Evolutionary conservation across 1,140 invertebrate genomes (phyloP), one percentile per base, ranked within the genome.

Genomic region (Metaphire vulgaris): DNA sequence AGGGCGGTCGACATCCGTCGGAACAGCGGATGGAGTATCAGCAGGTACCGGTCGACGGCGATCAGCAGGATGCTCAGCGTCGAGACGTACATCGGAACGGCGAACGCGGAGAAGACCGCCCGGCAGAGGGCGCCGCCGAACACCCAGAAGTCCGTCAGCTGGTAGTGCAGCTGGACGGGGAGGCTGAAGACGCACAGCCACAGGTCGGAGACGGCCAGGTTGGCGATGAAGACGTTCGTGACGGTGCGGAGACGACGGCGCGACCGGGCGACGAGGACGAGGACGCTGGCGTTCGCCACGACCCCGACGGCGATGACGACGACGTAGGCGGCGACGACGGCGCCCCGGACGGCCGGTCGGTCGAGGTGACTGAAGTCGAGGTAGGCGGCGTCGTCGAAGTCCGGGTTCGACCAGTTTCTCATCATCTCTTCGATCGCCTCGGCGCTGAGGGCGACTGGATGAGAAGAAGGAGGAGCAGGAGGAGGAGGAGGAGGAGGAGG

Each of bases 161-260:
- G 93, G 85, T 98, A 97, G 2, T 96, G 87, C 0, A 86, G 82
- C 56, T 86, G 85, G 71, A 87, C 80, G 65, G 86, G 96, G 21
- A 98, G 92, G 1, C 94, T 94, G 80, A 98, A 90, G 1, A 92
- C 88, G 83, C 96, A 98, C 41, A 99, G 87, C 0, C 98, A 84
- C 72, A 99, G 93, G 84, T 99, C 97, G n/a, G 95, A 95, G 30
- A 98, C 86, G 0, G 96, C 96, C 71, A 99, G 87, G 84, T 97
- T 98, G 26, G 93, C 92, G 81, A 99, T 99, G 86, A 99, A 99
- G 69, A 97, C 90, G 86, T 99, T 99, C 33, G 97, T 99, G 0
- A 98, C 96, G 0, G 95, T 97, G 83, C 96, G 95, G 93, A 99
- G 97, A n/a, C n/a, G n/a, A 34, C 92, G 90, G 30, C 90, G 90